Base-by-base conservation (phyloP, 2,797 vertebrate species). In the Anisognathus igniventris region DNA sequence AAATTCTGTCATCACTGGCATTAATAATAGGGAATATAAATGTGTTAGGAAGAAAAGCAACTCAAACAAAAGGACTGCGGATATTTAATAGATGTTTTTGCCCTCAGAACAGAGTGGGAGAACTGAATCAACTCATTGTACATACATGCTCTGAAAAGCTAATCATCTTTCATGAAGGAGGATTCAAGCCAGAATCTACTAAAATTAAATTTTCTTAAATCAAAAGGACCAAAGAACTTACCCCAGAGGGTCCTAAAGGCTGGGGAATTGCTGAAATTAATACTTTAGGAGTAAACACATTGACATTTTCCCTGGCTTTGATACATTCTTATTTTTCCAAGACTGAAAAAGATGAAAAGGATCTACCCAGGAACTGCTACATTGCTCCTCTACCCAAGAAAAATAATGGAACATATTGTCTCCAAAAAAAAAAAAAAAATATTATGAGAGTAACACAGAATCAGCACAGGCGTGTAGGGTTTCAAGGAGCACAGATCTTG, bases 291-390 rank as follows among this genome's bases (percentile, higher is more conserved):
- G 37, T 86, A 95, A 95, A 90, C 24, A 66, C 80, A 84, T 53
- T 79, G 94, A 86, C 77, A 95, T 95, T 93, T 95, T 85, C 83
- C 61, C 86, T 92, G 67, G 86, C 88, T 95, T 93, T 91, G 40
- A 79, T 86, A 58, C 21, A n/a, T 84, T 90, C 83, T 75, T 91
- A 66, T 66, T 88, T 95, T 94, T 94, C 93, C 94, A 95, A 85
- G 66, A 39, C 35, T 82, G 82, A 42, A 92, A 92, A 86, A 75
- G 51, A 44, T 83, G 76, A 62, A 82, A 56, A 86, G 62, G 16
- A 66, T 84, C 62, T 95, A 88, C 73, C 22, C 33, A 86, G 58
- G 73, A 94, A 64, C 66, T 68, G 42, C 35, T 80, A 61, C 23
- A 9, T 23, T 81, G 44, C 87, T 81, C 68, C 70, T 80, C 39